These are phyloP conservation scores for Myiozetetes cayanensis DNA, from an alignment of 2,113 vertebrate genomes.

Conservation along the genomic window DNA sequence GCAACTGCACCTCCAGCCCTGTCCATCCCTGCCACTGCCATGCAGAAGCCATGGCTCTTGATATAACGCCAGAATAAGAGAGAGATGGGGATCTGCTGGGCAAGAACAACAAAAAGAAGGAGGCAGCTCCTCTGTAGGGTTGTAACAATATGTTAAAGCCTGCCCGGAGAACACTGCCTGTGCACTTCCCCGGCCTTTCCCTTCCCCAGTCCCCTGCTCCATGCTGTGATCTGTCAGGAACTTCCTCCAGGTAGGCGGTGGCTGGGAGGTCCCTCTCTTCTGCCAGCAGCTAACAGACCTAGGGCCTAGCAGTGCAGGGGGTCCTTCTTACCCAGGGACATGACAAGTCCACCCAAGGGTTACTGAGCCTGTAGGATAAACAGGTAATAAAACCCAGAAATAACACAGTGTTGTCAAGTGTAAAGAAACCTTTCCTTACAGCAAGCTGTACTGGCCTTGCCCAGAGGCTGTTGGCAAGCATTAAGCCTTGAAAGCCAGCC, in stretches of 20 bases:
- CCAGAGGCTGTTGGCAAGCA: background rate
- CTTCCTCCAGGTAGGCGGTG: background rate
- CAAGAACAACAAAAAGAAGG: background rate
- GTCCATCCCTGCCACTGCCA: background rate
- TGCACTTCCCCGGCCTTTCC: background rate
- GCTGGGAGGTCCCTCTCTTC: background rate
- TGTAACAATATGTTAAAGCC: background rate
- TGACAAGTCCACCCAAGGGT: rapidly evolving
- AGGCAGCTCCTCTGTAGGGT: background rate
- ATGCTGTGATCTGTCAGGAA: background rate
- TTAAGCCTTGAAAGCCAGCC: background rate
- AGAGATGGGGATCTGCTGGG: background rate
- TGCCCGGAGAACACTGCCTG: background rate
- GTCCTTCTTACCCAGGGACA: background rate
- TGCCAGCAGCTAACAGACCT: background rate
- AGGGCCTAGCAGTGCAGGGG: background rate
- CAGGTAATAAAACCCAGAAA: background rate
- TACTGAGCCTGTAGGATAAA: background rate
- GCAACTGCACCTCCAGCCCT: background rate
- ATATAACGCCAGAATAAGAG: background rate
- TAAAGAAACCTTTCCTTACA: background rate
- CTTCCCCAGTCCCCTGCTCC: background rate
- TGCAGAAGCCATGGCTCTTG: background rate
- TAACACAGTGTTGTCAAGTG: background rate
- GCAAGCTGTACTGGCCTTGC: background rate